Percentiles rank a stretch among this genome's conserved stretches.
phyloP scores from a whole-genome alignment of 92 coral and sea anemone species.

The Parazoanthus darwini region DNA sequence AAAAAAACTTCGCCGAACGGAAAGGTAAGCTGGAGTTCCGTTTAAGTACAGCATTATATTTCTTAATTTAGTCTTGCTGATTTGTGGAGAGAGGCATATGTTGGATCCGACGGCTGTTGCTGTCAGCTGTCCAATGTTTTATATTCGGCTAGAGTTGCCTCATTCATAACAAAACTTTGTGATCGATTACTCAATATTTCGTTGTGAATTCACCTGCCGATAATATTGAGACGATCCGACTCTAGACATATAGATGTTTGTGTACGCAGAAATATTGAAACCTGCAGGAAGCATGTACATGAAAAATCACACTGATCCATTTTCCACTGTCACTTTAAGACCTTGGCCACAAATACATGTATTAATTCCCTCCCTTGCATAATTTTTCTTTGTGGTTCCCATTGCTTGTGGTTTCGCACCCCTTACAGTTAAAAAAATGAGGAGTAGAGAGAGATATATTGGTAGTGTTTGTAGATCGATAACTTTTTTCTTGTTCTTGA shows the following conservation, averaged over 20 bases:
- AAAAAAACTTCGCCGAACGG: slow-evolving; percentile 97
- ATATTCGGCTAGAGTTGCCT: background rate
- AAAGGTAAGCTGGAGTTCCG: slow-evolving; percentile 65
- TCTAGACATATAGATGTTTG: background rate
- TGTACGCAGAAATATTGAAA: background rate
- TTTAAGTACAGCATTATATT: background rate
- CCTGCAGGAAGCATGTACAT: background rate
- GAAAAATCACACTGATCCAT: background rate
- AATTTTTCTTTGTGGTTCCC: no score
- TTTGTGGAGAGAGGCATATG: background rate
- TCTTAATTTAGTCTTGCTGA: background rate
- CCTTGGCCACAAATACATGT: no score
- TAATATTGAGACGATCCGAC: background rate
- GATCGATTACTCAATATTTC: background rate
- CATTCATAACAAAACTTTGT: background rate
- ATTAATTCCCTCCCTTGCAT: no score
- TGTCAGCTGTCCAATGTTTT: slow-evolving; percentile 33
- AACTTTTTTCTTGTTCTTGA: background rate
- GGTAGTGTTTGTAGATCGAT: background rate
- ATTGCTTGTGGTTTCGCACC: no score
- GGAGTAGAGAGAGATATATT: no score
- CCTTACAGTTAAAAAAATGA: no score
- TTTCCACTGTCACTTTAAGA: background rate
- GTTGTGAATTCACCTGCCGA: slow-evolving; percentile 2
- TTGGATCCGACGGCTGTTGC: background rate